Evolutionary conservation across 1,140 invertebrate species (phyloP), one percentile per base, ranked within the genome.

Genomic region (Dryas iulia): DNA sequence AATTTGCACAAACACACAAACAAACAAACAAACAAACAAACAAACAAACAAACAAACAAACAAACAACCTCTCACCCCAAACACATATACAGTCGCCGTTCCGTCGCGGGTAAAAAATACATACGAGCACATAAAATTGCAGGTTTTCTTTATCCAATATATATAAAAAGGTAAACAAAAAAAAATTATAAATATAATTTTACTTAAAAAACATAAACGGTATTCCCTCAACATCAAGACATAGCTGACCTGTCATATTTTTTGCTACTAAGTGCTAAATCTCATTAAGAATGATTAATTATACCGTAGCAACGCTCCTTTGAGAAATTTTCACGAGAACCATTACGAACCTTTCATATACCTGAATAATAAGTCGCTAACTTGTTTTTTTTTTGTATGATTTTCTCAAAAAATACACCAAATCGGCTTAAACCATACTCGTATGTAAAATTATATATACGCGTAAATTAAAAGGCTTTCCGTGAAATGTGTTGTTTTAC

Each of bases 211-310:
- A 47, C 39, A 21, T 47, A 21, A 47, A 47, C 39, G 18, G 14
- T 47, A 21, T 47, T 47, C 53, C n/a, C 53, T 21, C 24, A 7
- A 26, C 53, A 56, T 56, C 53, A 56, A 56, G 53, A 56, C 53
- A 56, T 56, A 56, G 24, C 14, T 24, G n/a, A 53, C 39, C 39
- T 53, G 61, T 33, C 53, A 30, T 68, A 61, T 68, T 68, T 68
- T 67, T 66, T 60, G 63, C 54, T 25, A 39, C 53, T 70, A 69
- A 73, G 67, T 73, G 67, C 67, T 59, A 66, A 69, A 70, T 69
- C 72, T 69, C 72, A 72, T 72, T 72, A 72, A 64, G 33, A 56
- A 68, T 72, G 70, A 72, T 72, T 72, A 72, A 72, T 72, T 72
- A 68, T 57, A 33, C 30, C 25, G 57, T 47, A 68, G 52, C 31